phyloP scores from a whole-genome alignment of 2,888 invertebrate genomes.

The Dioctria linearis region DNA sequence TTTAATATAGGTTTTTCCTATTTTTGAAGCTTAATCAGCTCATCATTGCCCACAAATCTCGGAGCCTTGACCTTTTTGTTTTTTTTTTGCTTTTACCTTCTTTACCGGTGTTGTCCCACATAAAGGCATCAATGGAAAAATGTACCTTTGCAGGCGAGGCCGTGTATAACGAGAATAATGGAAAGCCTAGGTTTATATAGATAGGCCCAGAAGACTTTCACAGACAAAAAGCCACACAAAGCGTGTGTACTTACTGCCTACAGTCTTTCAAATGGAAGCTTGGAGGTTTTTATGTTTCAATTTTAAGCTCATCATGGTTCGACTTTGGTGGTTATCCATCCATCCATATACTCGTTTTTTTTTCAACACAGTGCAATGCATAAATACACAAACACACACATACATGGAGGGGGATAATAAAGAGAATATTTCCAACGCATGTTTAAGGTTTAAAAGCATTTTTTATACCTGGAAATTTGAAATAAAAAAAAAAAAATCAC shows the following conservation, averaged over 20 bases:
- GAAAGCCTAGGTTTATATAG: neutral
- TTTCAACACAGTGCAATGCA: no score
- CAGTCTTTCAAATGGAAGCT: neutral
- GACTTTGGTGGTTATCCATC: neutral
- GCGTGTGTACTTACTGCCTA: no score
- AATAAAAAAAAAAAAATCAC: neutral
- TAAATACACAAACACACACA: no score
- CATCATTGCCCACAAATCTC: conserved; percentile 12
- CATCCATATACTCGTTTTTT: no score
- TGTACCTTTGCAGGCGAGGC: neutral
- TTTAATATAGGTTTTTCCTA: conserved; percentile 28
- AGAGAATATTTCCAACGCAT: conserved; percentile 20
- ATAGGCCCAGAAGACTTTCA: neutral
- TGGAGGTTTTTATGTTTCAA: neutral
- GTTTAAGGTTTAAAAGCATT: conserved; percentile 36
- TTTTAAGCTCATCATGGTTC: conserved; percentile 11
- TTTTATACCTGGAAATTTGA: conserved; percentile 8
- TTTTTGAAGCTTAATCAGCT: conserved; percentile 30
- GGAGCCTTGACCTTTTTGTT: conserved; percentile 28
- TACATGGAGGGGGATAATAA: neutral
- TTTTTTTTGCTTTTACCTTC: conserved; percentile 2
- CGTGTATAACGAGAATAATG: conserved; percentile 1
- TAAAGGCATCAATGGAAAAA: conserved; percentile 26
- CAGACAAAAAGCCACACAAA: neutral
- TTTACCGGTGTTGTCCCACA: conserved; percentile 6